These are phyloP conservation scores for Charina bottae DNA, from an alignment of 2,113 vertebrate species.

Conservation along the genomic window DNA sequence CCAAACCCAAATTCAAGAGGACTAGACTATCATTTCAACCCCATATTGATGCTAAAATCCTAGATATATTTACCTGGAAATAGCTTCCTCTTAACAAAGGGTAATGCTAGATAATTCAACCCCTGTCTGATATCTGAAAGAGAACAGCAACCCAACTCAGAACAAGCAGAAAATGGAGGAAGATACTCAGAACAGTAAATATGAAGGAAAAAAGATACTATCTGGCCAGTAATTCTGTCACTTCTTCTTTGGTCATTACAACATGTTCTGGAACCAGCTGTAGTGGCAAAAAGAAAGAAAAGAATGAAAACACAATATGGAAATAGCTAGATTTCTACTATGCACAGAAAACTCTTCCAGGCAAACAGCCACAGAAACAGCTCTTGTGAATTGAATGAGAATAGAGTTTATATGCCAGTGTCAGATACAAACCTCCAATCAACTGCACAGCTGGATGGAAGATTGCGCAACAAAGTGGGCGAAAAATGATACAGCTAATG, in stretches of 20 bases:
- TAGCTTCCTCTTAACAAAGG: not conserved
- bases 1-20: not conserved
- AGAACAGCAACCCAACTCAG: not conserved
- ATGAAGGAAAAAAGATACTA: constrained; percentile 88
- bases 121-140: not conserved
- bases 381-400: not conserved
- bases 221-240: constrained; percentile 89
- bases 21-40: not conserved
- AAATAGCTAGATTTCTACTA: not conserved
- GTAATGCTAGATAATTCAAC: not conserved
- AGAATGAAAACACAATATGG: too few relatives aligned
- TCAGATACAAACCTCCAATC: too few relatives aligned
- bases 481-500: too few relatives aligned
- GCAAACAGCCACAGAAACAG: not conserved
- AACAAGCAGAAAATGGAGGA: not conserved
- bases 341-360: not conserved
- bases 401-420: too few relatives aligned
- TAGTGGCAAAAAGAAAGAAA: not conserved
- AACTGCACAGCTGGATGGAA: too few relatives aligned
- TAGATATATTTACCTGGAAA: not conserved
- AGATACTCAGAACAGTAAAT: too few relatives aligned
- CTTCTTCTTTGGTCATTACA: constrained; percentile 98
- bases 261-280: constrained; percentile 97
- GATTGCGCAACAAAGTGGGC: too few relatives aligned
- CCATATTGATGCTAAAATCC: not conserved